Evolutionary conservation across 2,797 vertebrate species (phyloP), one percentile per base, ranked within the genome.

Genomic region (Buceros bicornis): DNA sequence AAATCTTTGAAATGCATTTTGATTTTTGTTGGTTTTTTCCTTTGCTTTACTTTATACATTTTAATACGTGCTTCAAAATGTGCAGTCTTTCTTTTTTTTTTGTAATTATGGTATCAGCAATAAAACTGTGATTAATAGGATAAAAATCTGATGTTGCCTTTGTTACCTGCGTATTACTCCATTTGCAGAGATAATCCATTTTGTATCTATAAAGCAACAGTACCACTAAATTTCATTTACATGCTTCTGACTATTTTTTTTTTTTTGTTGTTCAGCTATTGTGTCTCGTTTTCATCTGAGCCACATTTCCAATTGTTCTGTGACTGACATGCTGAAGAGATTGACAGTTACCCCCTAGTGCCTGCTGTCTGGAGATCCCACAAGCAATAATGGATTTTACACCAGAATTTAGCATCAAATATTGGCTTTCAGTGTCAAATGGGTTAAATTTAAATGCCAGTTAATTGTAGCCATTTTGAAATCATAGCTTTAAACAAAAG

Each of bases 281-380:
- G 94, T 96, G 88, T 95, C 85, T 96, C 94, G 91, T 96, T 97
- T 97, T 97, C 86, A 90, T 97, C 95, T 96, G 95, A 95, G 86
- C 93, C 89, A 84, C 96, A 93, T 82, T 97, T 97, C 95, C 95
- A 97, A 86, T 97, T 97, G 97, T 97, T 97, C 79, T 11, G 11
- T 97, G 96, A 97, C 95, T 97, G 96, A 97, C 74, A 0, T 76
- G 77, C 95, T 77, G 92, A 58, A 92, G 90, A 97, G 96, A 97
- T 97, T 97, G 97, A 96, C 97, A 97, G 95, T 95, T 97, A 97
- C 91, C 93, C 96, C 96, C 97, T 96, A 95, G 94, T 95, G 96
- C 90, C 90, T 97, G 94, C 95, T 97, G 95, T 96, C 96, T 96
- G 90, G 95, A 97, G 95, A 97, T 97, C 95, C 91, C 96, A 94